Evolutionary conservation across 2,113 vertebrate genomes (phyloP), one percentile per base, ranked within the genome.

Genomic region (Ctenodactylus gundi): DNA sequence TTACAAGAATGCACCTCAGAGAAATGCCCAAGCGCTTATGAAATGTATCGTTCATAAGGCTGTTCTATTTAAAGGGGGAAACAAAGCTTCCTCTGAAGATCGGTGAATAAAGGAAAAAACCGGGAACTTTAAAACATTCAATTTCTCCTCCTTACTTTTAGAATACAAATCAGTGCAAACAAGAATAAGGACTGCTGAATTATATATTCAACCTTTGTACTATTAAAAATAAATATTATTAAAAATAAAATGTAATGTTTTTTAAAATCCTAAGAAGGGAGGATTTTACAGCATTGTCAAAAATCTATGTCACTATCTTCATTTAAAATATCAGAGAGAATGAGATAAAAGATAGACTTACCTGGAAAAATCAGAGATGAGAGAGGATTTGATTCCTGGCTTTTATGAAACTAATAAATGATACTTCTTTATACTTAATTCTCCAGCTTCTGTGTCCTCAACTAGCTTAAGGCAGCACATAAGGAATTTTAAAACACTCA

Each of bases 81-180:
- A 68, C 65, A 88, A 67, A 91, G 76, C 13, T 20, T 95, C 41
- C 60, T 92, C 67, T 92, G 85, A 93, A 96, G 78, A 91, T 68
- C 60, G 81, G 64, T 60, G 91, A 95, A 96, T 85, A 95, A 93
- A 90, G 70, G 73, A 87, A 93, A 87, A 93, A 95, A 49, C 39
- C 68, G 67, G n/a, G 67, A 23, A 53, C 81, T 93, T 90, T 91
- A 94, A 93, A 95, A 96, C n/a, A 85, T 67, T 27, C 44, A 82
- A 58, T 93, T 96, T 96, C 73, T 94, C 78, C n/a, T 86, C 70
- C 39, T 92, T 95, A 82, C 34, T 75, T 18, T 15, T 55, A 90
- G 94, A 93, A 95, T 97, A 91, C 70, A 83, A 95, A 97, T 88
- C 86, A 76, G 27, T 82, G 36, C 88, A 94, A 96, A 88, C 34